These are phyloP conservation scores for Acomys russatus DNA, from an alignment of 2,797 vertebrate species.

Conservation along the genomic window DNA sequence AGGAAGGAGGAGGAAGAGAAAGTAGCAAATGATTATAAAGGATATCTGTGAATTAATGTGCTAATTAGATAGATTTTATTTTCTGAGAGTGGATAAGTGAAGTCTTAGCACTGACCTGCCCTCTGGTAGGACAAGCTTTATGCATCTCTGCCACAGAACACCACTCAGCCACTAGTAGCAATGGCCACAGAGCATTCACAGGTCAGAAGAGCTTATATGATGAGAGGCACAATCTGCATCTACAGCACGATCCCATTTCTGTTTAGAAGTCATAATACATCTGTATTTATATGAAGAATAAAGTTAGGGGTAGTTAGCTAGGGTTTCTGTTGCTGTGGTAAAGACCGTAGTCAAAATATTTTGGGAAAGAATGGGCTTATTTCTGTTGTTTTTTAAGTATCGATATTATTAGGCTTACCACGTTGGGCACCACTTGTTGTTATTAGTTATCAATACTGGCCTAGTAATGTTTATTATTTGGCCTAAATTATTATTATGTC, in stretches of 20 bases:
- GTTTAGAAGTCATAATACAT: conserved; percentile 35
- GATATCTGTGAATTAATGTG: neutral
- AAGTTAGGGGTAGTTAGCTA: neutral
- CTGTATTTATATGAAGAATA: conserved; percentile 15
- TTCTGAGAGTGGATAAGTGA: conserved; percentile 10
- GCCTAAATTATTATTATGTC: too few relatives aligned
- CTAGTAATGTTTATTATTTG: too few relatives aligned
- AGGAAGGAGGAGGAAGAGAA: neutral
- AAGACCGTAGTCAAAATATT: neutral
- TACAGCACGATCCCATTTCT: neutral
- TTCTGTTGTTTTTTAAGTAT: neutral
- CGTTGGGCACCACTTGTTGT: too few relatives aligned
- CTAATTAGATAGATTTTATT: neutral
- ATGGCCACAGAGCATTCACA: neutral
- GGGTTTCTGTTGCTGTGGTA: neutral
- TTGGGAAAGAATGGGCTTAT: neutral
- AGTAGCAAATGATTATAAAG: neutral
- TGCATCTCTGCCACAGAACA: neutral
- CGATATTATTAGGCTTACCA: too few relatives aligned
- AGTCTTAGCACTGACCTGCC: neutral
- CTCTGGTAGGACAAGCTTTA: neutral
- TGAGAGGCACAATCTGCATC: conserved; percentile 3
- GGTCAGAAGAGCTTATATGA: neutral
- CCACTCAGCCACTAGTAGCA: neutral
- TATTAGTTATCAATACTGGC: too few relatives aligned